phyloP scores from a whole-genome alignment of 1,140 invertebrate species.

The Drosophila kanapiae region DNA sequence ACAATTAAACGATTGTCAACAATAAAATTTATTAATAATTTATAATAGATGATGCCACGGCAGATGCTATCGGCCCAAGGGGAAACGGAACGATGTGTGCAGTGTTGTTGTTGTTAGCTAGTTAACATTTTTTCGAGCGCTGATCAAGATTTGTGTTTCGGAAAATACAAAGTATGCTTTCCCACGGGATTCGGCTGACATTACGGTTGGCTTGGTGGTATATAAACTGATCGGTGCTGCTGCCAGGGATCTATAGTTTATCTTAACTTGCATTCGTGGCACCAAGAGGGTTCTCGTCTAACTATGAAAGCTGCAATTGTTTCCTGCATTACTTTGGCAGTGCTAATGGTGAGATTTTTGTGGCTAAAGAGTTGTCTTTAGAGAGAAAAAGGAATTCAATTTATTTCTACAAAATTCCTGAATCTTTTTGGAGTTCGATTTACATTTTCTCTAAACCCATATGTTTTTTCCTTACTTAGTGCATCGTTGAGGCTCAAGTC shows the following conservation, averaged over 20 bases:
- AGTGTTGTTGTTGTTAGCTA: not conserved
- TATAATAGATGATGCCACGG: slow-evolving; percentile 8
- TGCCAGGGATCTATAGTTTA: slow-evolving; percentile 1
- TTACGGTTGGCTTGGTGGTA: not conserved
- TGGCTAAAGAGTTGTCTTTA: not conserved
- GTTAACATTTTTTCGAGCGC: slow-evolving; percentile 5
- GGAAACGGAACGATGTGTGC: slow-evolving; percentile 2
- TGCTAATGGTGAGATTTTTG: slow-evolving; percentile 44
- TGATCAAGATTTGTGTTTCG: slow-evolving; percentile 28
- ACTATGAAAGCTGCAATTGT: slow-evolving; percentile 47
- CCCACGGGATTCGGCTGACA: not conserved
- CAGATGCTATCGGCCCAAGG: slow-evolving; percentile 24
- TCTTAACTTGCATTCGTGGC: not conserved
- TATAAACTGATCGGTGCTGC: slow-evolving; percentile 6
- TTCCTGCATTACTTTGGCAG: slow-evolving; percentile 10
- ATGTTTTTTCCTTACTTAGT: slow-evolving; percentile 15
- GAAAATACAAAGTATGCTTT: slow-evolving; percentile 17
- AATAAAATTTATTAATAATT: slow-evolving; percentile 65
- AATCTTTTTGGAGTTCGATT: not conserved
- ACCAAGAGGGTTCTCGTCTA: not conserved
- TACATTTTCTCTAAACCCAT: not conserved
- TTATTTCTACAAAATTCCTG: not conserved
- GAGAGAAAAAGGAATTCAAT: not conserved
- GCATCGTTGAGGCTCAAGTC: slow-evolving; percentile 29
- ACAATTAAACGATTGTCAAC: slow-evolving; percentile 73